Conservation (phyloP, 2,888 invertebrate genomes). For the Yponomeuta evonymella region DNA sequence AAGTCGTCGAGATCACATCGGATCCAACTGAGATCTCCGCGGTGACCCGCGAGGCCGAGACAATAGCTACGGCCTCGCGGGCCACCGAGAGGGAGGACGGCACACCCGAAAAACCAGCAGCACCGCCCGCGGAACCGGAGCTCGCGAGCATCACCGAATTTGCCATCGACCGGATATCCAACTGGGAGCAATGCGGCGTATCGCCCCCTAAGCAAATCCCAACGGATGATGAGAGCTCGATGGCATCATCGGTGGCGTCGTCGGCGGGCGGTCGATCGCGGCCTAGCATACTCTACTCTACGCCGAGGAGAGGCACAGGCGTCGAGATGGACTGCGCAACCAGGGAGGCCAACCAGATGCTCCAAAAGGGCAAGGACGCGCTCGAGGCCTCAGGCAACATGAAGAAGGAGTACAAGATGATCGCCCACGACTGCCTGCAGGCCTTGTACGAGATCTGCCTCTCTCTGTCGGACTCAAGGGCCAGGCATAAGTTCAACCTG, state of each 20-base stretch:
- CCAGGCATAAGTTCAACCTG: neutral
- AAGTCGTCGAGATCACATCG: neutral
- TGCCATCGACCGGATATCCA: neutral
- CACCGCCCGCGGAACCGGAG: neutral
- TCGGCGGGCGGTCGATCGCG: neutral
- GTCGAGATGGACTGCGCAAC: neutral
- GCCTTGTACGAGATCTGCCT: neutral
- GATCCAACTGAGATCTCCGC: neutral
- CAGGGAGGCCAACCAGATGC: neutral
- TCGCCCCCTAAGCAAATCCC: neutral
- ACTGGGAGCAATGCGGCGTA: neutral
- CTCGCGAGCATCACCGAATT: neutral
- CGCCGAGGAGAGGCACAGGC: neutral
- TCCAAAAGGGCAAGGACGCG: neutral
- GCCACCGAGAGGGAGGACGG: no score
- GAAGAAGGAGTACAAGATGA: neutral
- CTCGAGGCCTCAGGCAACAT: neutral
- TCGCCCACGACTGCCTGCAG: neutral
- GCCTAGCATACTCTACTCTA: neutral
- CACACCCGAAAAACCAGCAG: neutral
- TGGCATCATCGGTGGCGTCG: neutral
- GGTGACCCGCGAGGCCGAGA: neutral
- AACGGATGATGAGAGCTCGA: neutral
- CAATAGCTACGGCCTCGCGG: neutral
- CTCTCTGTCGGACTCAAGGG: neutral